Percentiles rank a stretch among this genome's conserved stretches.
Conservation (phyloP, 1,140 invertebrate genomes). For the Achroia grisella region DNA sequence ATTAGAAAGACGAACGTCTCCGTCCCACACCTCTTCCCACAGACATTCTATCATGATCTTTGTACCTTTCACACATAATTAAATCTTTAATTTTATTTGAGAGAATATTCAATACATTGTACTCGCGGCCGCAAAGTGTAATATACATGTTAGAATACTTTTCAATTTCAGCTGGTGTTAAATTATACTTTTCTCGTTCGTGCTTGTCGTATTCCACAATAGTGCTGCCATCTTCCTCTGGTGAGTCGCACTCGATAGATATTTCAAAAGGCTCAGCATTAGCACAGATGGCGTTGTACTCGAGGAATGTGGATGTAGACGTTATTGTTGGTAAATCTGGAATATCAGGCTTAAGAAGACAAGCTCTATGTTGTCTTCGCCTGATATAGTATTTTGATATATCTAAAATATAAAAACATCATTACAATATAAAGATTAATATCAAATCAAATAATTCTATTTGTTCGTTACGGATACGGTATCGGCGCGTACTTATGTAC, state of each 20-base stretch:
- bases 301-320: constrained; percentile 9
- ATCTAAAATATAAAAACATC: constrained; percentile 23
- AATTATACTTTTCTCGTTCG: constrained; percentile 17
- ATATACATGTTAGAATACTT: constrained; percentile 36
- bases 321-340: constrained; percentile 20
- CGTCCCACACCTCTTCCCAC: constrained; percentile 23
- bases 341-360: constrained; percentile 29
- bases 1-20: too few relatives aligned
- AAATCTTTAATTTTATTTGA: constrained; percentile 43
- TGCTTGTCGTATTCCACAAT: constrained; percentile 10
- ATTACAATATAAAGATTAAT: not conserved
- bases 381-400: constrained; percentile 23
- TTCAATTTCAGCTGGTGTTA: constrained; percentile 33
- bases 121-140: constrained; percentile 18
- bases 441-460: too few relatives aligned
- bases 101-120: constrained; percentile 41
- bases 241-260: constrained; percentile 2
- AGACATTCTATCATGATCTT: constrained; percentile 29
- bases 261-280: constrained; percentile 4
- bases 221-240: constrained; percentile 25
- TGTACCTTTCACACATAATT: constrained; percentile 37
- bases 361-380: constrained; percentile 31
- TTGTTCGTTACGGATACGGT: too few relatives aligned
- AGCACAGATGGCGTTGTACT: constrained; percentile 20
- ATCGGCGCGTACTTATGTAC: too few relatives aligned